These are phyloP conservation scores for Eidolon dupreanum DNA, from an alignment of 2,797 vertebrate genomes.

Conservation along the genomic window DNA sequence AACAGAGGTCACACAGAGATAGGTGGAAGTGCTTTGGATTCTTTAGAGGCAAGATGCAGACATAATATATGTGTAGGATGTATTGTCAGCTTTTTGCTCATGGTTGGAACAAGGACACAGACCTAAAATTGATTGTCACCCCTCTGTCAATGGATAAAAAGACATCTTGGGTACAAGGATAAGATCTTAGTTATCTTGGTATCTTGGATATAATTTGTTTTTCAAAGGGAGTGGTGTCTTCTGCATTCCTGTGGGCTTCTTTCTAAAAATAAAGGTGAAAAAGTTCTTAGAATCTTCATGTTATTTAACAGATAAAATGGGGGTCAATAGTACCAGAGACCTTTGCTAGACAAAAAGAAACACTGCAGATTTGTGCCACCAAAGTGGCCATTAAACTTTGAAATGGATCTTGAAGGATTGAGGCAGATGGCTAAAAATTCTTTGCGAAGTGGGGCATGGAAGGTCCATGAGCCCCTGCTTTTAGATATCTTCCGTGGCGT, in stretches of 20 bases:
- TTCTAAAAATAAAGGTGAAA: slow-evolving; percentile 39
- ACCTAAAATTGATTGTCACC: background rate
- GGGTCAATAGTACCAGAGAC: background rate
- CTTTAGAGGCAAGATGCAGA: background rate
- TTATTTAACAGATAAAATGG: background rate
- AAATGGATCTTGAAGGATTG: background rate
- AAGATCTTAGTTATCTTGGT: background rate
- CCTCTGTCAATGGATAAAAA: background rate
- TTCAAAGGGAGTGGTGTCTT: background rate
- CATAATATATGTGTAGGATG: background rate
- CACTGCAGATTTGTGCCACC: background rate
- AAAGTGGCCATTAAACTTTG: background rate
- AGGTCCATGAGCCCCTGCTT: background rate
- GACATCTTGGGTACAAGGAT: background rate
- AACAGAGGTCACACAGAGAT: background rate
- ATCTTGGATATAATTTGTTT: background rate
- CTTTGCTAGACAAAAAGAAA: slow-evolving; percentile 3
- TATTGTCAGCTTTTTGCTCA: background rate
- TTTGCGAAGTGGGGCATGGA: background rate
- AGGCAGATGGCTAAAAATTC: background rate
- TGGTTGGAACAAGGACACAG: background rate
- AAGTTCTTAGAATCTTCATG: background rate
- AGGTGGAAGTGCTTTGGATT: background rate
- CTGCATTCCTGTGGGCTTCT: background rate
- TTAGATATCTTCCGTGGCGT: background rate